Conservation (phyloP, 2,888 invertebrate species). For the Alcis repandata region DNA sequence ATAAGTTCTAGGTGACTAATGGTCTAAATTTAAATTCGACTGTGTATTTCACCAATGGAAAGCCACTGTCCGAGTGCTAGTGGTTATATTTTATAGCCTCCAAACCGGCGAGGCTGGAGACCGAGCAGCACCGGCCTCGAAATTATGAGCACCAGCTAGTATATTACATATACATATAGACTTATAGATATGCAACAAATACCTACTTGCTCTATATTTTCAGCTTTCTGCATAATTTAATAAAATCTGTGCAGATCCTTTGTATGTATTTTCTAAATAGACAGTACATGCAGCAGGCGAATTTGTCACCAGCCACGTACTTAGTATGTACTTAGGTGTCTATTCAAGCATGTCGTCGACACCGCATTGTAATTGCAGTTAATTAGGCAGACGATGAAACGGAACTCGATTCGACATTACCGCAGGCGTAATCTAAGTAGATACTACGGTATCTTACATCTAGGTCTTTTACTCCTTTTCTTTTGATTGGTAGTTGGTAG, state of each 20-base stretch:
- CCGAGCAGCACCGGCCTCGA: too few relatives aligned
- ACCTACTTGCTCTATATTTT: too few relatives aligned
- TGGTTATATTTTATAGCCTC: too few relatives aligned
- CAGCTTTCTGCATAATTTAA: not conserved
- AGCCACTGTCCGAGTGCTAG: too few relatives aligned
- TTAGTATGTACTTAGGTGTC: not conserved
- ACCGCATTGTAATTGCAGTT: slow-evolving; percentile 20
- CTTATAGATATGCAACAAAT: too few relatives aligned
- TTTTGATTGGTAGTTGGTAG: not conserved
- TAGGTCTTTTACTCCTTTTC: not conserved
- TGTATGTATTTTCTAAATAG: not conserved
- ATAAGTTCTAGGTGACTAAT: not conserved
- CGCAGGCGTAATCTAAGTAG: not conserved
- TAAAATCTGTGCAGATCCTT: not conserved
- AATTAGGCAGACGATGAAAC: slow-evolving; percentile 42
- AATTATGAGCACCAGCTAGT: too few relatives aligned
- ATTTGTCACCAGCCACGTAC: slow-evolving; percentile 1
- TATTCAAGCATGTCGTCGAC: slow-evolving; percentile 2
- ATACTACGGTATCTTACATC: not conserved
- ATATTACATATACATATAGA: too few relatives aligned
- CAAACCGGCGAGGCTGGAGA: too few relatives aligned
- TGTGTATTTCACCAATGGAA: too few relatives aligned
- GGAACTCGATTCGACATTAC: slow-evolving; percentile 43
- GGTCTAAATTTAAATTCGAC: not conserved
- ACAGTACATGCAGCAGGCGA: not conserved